Base-by-base conservation (phyloP, 2,888 invertebrate species). In the Tetanocera ferruginea region DNA sequence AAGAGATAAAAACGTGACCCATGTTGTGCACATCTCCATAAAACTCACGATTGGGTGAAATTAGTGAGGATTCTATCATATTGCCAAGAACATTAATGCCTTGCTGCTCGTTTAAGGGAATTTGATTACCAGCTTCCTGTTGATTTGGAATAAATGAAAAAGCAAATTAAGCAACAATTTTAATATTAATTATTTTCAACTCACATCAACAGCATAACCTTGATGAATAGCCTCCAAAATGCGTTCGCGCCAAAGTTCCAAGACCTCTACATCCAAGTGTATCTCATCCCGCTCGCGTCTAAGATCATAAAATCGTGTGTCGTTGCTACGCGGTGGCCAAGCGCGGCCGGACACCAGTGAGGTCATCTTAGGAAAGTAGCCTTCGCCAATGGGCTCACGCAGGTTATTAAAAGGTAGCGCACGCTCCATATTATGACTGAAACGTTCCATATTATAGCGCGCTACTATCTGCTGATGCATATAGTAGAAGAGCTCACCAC, bases 1-100 rank as follows among this genome's bases (percentile, higher is more conserved):
- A 94, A 0, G 95, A 93, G 79, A 96, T 92, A 85, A 95, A 92
- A 6, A 95, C 92, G 85, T 96, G 96, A 0, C 95, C 95, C 91
- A 94, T 91, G 89, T 96, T 96, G 90, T 96, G 96, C 60, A 95
- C 84, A 88, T 95, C 94, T 0, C 96, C 96, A 85, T 95, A 95
- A 86, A 93, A 91, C 51, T 90, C 90, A 3, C 91, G 90, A 90
- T 95, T 95, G 5, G 92, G 92, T 67, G 94, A 93, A 66, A 95
- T 86, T 79, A 92, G 91, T 57, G 93, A 93, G 0, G 95, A 91
- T 89, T 96, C 96, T 87, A 96, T 90, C 83, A 96, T 91, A 87
- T 96, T 94, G 14, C 96, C 96, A 25, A 96, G 90, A 6, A 93
- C 89, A 84, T 96, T 94, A 82, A 96, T 95, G 14, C 96, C 96